Base-by-base conservation (phyloP, 2,888 invertebrate genomes). In the Emesis furor region DNA sequence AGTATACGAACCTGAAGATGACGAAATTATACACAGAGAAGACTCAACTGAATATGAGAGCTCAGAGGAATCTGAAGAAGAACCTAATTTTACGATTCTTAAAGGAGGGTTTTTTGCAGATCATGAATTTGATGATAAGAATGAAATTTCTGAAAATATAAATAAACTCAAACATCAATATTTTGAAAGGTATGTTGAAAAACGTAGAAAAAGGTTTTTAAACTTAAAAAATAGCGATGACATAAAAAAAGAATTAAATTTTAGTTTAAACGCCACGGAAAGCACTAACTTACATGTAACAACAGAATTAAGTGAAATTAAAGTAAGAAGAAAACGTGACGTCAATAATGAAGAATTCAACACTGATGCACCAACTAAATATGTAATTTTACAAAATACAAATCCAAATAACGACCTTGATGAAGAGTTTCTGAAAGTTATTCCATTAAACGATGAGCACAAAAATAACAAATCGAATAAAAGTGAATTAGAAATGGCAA, bases 1-100 rank as follows among this genome's bases (percentile, higher is more conserved):
- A n/a, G 95, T 95, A 0, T 96, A 96, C 75, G 96, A 96, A 86
- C 96, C 96, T 3, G 96, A 96, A 90, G 94, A 94, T 59, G 94
- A 94, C 55, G 96, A 95, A 59, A n/a, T n/a, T n/a, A n/a, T n/a
- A n/a, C n/a, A n/a, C n/a, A n/a, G n/a, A n/a, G n/a, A n/a, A n/a
- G n/a, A n/a, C n/a, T n/a, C n/a, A n/a, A n/a, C 93, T 1, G 95
- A 96, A 79, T 95, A 95, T 68, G 93, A 94, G 81, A 92, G 94
- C 69, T 91, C 93, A 3, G 91, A 88, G 73, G 94, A 95, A 82
- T 88, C 89, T 37, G 93, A 94, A 88, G 93, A 94, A 55, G 86
- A 94, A 12, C 91, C 94, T 37, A 94, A 95, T 79, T 87, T 94
- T 0, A 96, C 96, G n/a, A 91, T 96, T n/a, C 85, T 96, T 2